Base-by-base conservation (phyloP, 2,797 vertebrate species). In the Mastacembelus armatus region DNA sequence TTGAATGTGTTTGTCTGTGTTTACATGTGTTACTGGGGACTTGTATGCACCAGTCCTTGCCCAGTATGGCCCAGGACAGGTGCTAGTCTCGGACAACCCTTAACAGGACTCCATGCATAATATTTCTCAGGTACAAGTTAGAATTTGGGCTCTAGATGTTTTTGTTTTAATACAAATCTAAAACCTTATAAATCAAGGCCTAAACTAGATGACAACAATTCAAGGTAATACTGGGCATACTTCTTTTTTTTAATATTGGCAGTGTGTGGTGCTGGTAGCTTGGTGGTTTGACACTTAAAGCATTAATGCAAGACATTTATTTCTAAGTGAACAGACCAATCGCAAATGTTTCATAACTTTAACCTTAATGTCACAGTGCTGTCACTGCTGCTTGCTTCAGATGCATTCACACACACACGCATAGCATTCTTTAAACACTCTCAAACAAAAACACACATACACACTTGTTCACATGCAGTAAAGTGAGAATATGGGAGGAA, bases 401-500 rank as follows among this genome's bases (percentile, higher is more conserved):
- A 24, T 59, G 26, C 32, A 44, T 29, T 48, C 44, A 69, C 36
- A 54, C 35, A 40, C 16, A 8, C 47, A 67, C 14, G 50, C n/a
- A 50, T 24, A 35, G 15, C 19, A 14, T 36, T 12, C 10, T 12
- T 48, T 15, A 43, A 42, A 40, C 27, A 10, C 15, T 30, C 59
- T 14, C 49, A 58, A n/a, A 21, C 27, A 69, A 39, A 56, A 26
- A 19, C 38, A 44, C 27, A 40, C 12, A 24, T 4, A 45, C 7
- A 35, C 33, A 14, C 10, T n/a, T n/a, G 21, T 4, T 40, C 36
- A 67, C 33, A 42, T 35, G 32, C 40, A 74, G 52, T 60, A 51
- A 66, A 44, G 68, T 66, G 74, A 49, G 45, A 59, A 43, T 14
- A 60, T 18, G 3, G 49, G 68, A 54, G 43, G 30, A 55, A 24